phyloP scores from a whole-genome alignment of 92 coral and sea anemone species.

The Heteractis magnifica region DNA sequence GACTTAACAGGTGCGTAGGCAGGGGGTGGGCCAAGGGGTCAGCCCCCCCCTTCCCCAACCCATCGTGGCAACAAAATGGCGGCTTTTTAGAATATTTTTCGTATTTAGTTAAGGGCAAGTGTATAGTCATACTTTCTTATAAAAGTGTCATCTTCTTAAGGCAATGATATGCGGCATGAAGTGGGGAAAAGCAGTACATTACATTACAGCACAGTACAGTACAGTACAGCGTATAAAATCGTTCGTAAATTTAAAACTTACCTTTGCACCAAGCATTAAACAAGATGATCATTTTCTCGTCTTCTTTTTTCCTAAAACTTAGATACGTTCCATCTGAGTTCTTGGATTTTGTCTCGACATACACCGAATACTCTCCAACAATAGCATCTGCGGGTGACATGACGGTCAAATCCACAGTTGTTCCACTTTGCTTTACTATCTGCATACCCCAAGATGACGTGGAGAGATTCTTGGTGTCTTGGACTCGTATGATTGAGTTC shows the following conservation, averaged over 20 bases:
- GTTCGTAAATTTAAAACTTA: neutral
- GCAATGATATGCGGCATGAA: too few relatives aligned
- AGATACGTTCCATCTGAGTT: slow-evolving; percentile 27
- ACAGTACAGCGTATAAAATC: too few relatives aligned
- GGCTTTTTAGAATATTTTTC: too few relatives aligned
- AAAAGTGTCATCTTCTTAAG: too few relatives aligned
- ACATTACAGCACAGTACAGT: neutral
- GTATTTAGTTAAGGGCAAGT: too few relatives aligned
- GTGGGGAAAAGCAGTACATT: too few relatives aligned
- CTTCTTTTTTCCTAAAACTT: slow-evolving; percentile 49
- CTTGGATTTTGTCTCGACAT: slow-evolving; percentile 59
- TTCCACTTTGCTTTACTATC: slow-evolving; percentile 19
- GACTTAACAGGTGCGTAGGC: too few relatives aligned
- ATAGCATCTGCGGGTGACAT: slow-evolving; percentile 64
- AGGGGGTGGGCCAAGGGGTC: too few relatives aligned
- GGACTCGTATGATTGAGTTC: slow-evolving; percentile 58
- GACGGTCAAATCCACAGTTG: slow-evolving; percentile 46
- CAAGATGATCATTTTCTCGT: slow-evolving; percentile 49
- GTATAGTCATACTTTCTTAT: too few relatives aligned
- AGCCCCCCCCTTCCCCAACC: too few relatives aligned
- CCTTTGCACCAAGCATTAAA: slow-evolving; percentile 87
- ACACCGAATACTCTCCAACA: slow-evolving; percentile 65
- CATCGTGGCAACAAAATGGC: too few relatives aligned
- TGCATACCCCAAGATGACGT: slow-evolving; percentile 58
- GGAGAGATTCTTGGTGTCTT: slow-evolving; percentile 17